Evolutionary conservation across 2,797 vertebrate genomes (phyloP).

Genomic region (Sebastes paucispinis): DNA sequence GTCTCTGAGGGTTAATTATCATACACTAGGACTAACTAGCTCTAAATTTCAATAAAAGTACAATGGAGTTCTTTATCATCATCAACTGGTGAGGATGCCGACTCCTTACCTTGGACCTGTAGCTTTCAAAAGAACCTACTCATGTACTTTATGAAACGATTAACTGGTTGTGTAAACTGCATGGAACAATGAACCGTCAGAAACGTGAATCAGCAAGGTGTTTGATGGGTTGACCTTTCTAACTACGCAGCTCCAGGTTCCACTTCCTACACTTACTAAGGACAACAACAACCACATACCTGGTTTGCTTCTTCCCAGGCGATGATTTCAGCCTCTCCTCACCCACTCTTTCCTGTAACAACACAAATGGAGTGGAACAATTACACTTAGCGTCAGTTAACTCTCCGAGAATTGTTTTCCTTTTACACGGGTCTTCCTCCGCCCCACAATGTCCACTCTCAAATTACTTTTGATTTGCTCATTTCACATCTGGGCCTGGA

Average conservation of each 20-base stretch:
- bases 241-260: slow-evolving; percentile 13
- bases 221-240: background rate
- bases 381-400: background rate
- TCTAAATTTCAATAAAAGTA: background rate
- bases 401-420: background rate
- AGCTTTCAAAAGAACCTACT: background rate
- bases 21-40: background rate
- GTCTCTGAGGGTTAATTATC: no score
- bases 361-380: background rate
- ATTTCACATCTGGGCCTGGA: slow-evolving; percentile 30
- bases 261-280: background rate
- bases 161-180: background rate
- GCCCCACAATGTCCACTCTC: background rate
- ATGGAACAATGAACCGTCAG: background rate
- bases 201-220: background rate
- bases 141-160: background rate
- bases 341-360: slow-evolving; percentile 10
- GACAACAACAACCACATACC: slow-evolving; percentile 1
- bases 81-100: background rate
- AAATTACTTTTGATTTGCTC: slow-evolving; percentile 42
- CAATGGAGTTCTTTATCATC: background rate
- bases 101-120: background rate
- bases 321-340: slow-evolving; percentile 4
- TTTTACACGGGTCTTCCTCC: background rate
- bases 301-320: background rate